These are phyloP conservation scores for Ammodramus savannarum DNA, from an alignment of 2,113 vertebrate species.

Conservation along the genomic window DNA sequence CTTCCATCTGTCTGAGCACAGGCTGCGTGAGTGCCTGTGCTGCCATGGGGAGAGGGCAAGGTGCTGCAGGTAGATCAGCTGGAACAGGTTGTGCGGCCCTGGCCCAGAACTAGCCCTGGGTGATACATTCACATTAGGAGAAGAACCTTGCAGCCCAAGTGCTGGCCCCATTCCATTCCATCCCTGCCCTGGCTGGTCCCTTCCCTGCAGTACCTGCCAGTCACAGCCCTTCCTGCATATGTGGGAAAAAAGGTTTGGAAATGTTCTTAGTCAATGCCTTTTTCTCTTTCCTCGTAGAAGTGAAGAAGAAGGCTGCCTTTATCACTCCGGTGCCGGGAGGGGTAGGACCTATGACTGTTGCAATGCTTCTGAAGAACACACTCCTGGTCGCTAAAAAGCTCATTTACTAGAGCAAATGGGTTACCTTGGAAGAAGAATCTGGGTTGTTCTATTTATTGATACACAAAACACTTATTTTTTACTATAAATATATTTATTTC, in stretches of 20 bases:
- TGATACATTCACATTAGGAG: not conserved
- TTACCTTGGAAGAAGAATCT: not conserved
- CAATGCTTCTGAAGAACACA: slow-evolving; percentile 91
- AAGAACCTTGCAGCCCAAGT: accelerated
- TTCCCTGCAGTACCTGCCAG: not conserved
- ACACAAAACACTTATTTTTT: slow-evolving; percentile 67
- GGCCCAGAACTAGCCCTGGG: not conserved
- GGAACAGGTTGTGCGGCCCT: not conserved
- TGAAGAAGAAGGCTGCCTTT: slow-evolving; percentile 87
- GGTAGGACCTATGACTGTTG: slow-evolving; percentile 90
- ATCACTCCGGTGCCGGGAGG: slow-evolving; percentile 91
- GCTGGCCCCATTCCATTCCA: not conserved
- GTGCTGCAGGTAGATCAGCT: not conserved
- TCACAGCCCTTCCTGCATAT: accelerated
- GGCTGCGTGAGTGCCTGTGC: not conserved
- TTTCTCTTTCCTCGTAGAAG: slow-evolving; percentile 74
- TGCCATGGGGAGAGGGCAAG: not conserved
- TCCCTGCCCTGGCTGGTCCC: accelerated
- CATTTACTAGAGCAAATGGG: slow-evolving; percentile 67
- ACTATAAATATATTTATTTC: slow-evolving; percentile 73
- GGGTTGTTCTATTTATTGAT: slow-evolving; percentile 50
- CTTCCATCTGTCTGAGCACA: not conserved
- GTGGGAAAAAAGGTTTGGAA: not conserved
- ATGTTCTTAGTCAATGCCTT: not conserved
- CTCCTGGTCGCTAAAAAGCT: slow-evolving; percentile 81